Base-by-base conservation (phyloP, 1,140 invertebrate species). In the Eulimnadia texana region DNA sequence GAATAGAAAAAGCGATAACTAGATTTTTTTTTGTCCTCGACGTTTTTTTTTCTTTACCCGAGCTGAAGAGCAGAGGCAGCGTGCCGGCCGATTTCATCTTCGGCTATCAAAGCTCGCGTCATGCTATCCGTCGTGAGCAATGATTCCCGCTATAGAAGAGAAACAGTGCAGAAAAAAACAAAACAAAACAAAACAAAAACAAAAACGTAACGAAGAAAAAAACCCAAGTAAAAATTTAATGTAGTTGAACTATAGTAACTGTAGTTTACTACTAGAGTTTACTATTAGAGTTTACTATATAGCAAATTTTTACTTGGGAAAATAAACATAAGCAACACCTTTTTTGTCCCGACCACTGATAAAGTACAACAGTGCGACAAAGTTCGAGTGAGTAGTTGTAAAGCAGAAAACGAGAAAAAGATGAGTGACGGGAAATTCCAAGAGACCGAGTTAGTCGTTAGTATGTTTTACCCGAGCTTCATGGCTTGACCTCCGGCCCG, bases 401-500 rank as follows among this genome's bases (percentile, higher is more conserved):
- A 42, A 16, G 16, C 6, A 42, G 33, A 57, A 13, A 27, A 50
- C n/a, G 49, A 25, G 23, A 61, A 61, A 55, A 55, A 23, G 22
- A 24, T 10, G 47, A 13, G 13, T 23, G 50, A 22, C 20, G 11
- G 28, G 57, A 42, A 49, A 64, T 20, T 49, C 57, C 29, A 64
- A n/a, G 22, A n/a, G 47, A 63, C 33, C 33, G 16, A 42, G 33
- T 42, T 16, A 42, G 33, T 42, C 6, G 28, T 47, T 62, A 60
- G 51, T 23, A 29, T 58, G 22, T 54, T 71, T 84, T 84, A 92
- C 88, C 88, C 92, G 73, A 96, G 79, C 79, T 93, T 93, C 74
- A 95, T 84, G 75, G 88, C 87, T 79, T 92, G 90, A 74, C 91
- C 90, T 74, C 88, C 87, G 72, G 88, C 84, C 73, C 88, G 83